These are phyloP conservation scores for Emys orbicularis DNA, from an alignment of 2,797 vertebrate genomes.

Conservation along the genomic window DNA sequence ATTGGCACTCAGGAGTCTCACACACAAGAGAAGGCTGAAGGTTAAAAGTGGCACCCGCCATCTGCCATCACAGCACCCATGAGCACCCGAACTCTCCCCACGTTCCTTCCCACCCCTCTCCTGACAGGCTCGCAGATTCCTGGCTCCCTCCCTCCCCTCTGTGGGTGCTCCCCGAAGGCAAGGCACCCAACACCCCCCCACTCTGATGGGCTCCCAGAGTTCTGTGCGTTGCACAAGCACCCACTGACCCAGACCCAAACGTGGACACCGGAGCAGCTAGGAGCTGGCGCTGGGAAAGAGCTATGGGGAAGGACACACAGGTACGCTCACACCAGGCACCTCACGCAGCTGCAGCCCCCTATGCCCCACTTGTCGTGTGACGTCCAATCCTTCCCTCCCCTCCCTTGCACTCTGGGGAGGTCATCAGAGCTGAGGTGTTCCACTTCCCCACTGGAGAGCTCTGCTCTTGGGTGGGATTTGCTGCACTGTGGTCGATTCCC, in stretches of 20 bases:
- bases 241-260: background rate
- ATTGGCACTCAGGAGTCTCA: background rate
- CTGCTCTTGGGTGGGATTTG: background rate
- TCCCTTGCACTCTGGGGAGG: no score
- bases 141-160: background rate
- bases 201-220: background rate
- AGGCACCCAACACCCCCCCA: background rate
- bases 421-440: background rate
- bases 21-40: background rate
- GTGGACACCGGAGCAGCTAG: background rate
- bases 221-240: background rate
- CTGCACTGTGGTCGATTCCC: background rate
- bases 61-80: background rate
- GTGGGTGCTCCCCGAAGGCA: background rate
- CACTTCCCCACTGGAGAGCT: background rate
- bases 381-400: background rate
- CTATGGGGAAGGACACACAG: background rate
- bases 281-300: background rate
- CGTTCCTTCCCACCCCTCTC: background rate
- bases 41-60: background rate
- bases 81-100: background rate
- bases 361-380: background rate
- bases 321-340: background rate
- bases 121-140: background rate
- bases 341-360: no score